phyloP scores from a whole-genome alignment of 1,140 invertebrate genomes.

The Anadara kagoshimensis region DNA sequence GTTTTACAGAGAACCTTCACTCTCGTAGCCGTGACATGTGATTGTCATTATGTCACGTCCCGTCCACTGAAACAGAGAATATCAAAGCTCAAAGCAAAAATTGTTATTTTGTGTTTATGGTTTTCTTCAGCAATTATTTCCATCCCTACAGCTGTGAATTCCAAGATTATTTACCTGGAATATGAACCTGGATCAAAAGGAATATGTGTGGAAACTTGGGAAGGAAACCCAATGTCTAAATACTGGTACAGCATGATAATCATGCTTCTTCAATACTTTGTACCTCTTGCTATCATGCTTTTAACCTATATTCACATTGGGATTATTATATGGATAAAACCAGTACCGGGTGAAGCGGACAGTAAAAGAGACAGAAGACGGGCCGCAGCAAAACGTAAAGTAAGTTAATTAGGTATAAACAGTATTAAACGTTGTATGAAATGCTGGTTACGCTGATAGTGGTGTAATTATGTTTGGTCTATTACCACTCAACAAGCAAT shows the following conservation, averaged over 20 bases:
- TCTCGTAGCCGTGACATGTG: conserved; percentile 94
- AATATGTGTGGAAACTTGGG: conserved; percentile 45
- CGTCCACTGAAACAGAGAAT: conserved; percentile 87
- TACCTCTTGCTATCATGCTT: conserved; percentile 87
- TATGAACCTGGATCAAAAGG: conserved; percentile 20
- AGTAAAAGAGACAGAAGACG: conserved; percentile 85
- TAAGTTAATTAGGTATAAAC: neutral
- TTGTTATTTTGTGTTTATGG: conserved; percentile 85
- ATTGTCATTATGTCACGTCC: conserved; percentile 93
- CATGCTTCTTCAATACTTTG: conserved; percentile 87
- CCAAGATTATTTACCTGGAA: conserved; percentile 26
- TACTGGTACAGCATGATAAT: conserved; percentile 84
- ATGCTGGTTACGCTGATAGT: no score
- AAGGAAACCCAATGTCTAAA: conserved; percentile 4
- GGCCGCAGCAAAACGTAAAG: conserved; percentile 84
- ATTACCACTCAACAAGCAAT: no score
- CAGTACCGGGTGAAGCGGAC: conserved; percentile 88
- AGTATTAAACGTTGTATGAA: no score
- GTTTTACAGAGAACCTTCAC: conserved; percentile 95
- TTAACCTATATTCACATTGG: conserved; percentile 91
- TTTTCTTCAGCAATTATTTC: conserved; percentile 69
- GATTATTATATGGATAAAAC: conserved; percentile 89
- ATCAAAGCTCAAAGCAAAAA: conserved; percentile 80
- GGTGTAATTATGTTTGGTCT: no score
- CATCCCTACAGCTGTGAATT: conserved; percentile 38